Evolutionary conservation across 2,888 invertebrate genomes (phyloP).

Genomic region (Protophormia terraenovae): DNA sequence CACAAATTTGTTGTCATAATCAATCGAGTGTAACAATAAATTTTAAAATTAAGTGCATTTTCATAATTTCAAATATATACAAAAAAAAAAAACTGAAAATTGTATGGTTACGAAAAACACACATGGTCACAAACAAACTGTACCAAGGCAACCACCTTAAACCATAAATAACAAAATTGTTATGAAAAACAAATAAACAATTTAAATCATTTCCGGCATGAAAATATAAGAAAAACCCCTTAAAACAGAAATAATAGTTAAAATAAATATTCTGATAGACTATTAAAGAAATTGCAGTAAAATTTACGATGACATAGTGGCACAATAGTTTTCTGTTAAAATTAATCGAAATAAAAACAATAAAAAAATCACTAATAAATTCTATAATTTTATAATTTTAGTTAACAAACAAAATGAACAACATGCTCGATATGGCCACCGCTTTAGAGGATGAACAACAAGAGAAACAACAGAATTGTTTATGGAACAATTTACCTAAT

Average conservation of each 20-base stretch:
- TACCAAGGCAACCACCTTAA: constrained; percentile 36
- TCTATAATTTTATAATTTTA: constrained; percentile 20
- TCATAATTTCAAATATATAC: neutral
- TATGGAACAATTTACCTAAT: constrained; percentile 71
- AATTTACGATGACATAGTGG: neutral
- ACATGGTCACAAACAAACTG: constrained; percentile 1
- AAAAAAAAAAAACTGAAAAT: too few relatives aligned
- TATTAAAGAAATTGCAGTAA: neutral
- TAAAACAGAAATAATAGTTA: neutral
- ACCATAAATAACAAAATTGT: neutral
- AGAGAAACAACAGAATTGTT: neutral
- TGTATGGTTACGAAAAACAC: constrained; percentile 23
- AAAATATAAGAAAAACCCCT: neutral
- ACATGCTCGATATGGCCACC: neutral
- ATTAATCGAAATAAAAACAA: neutral
- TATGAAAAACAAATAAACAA: neutral
- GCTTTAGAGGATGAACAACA: neutral
- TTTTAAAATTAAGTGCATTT: neutral
- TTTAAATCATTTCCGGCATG: constrained; percentile 4
- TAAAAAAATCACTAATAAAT: neutral
- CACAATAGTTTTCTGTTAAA: constrained; percentile 24
- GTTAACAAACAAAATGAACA: constrained; percentile 22
- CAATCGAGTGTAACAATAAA: constrained; percentile 15
- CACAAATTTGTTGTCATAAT: neutral
- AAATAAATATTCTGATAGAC: neutral